Conservation (phyloP, 1,140 invertebrate species). For the Hyles vespertilio region DNA sequence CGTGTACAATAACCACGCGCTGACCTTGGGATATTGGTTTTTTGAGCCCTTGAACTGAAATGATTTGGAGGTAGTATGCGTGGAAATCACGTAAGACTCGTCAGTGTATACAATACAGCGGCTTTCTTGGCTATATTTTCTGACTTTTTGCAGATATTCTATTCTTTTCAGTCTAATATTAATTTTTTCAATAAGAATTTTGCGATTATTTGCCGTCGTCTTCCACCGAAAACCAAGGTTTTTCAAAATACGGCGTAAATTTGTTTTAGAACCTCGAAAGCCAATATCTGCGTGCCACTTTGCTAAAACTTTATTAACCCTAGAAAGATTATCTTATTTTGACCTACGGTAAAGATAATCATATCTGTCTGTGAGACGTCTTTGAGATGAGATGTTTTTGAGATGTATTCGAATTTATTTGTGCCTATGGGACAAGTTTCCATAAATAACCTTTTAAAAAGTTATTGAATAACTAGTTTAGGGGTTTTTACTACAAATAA, state of each 20-base stretch:
- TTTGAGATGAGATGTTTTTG: no score
- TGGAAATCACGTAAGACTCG: slow-evolving; percentile 5
- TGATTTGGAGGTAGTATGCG: background rate
- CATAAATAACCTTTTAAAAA: no score
- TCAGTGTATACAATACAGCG: no score
- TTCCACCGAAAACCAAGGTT: slow-evolving; percentile 14
- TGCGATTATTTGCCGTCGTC: slow-evolving; percentile 10
- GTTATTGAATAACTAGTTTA: no score
- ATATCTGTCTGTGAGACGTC: no score
- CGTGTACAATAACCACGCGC: slow-evolving; percentile 1
- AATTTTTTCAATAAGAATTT: slow-evolving; percentile 6
- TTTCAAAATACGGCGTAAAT: slow-evolving; percentile 4
- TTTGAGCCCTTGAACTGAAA: slow-evolving; percentile 1
- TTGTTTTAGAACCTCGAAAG: slow-evolving; percentile 15
- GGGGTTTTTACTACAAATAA: no score
- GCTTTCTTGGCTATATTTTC: no score
- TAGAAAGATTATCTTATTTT: no score
- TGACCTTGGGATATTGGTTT: background rate
- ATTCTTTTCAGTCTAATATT: slow-evolving; percentile 9
- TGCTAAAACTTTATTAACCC: slow-evolving; percentile 7
- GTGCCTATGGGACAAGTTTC: no score
- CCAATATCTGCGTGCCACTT: slow-evolving; percentile 20
- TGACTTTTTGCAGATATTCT: slow-evolving; percentile 10
- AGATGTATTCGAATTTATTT: no score
- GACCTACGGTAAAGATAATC: no score